Base-by-base conservation (phyloP, 1,140 invertebrate genomes). In the Temnothorax curvispinosus region DNA sequence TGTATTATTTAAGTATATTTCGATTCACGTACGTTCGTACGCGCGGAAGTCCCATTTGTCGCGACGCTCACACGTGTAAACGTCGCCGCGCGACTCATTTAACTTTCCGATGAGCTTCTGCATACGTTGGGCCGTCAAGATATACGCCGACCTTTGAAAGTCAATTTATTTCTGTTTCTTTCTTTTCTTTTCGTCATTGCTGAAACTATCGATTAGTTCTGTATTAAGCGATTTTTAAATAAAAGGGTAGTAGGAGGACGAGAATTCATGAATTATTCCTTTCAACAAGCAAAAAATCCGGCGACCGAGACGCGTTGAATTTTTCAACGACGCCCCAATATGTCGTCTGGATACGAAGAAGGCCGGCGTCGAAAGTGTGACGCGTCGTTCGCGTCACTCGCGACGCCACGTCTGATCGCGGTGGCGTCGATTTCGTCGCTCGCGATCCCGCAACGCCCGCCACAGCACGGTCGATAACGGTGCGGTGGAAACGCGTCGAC, bases 401-500 rank as follows among this genome's bases (percentile, higher is more conserved):
- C 32, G 62, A 27, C n/a, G 52, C 15, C 35, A 52, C n/a, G 50
- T 69, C 62, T 41, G 58, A 64, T 32, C 65, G 32, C 71, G 13
- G n/a, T 67, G 74, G 85, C 80, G 88, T 91, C 86, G 81, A 87
- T 87, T 89, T 85, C 80, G 76, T 60, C 62, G 41, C n/a, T 76
- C 47, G 81, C 76, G 77, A 88, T 89, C 67, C 67, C 87, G 75
- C 85, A 89, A 88, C 86, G 41, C 47, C 52, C 50, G 64, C 47
- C 67, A 76, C 50, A 58, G 41, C 74, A 71, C 87, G 90, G 90
- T 88, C 90, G 90, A 91, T 91, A 91, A 91, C 87, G 65, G 69
- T 74, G 87, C 89, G 89, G 89, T 88, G 13, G 71, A 90, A 91
- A 90, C 87, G 87, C 90, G 87, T 82, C 87, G 86, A 90, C 89